Evolutionary conservation across 2,113 vertebrate genomes (phyloP).

Genomic region (Marmota flaviventris): DNA sequence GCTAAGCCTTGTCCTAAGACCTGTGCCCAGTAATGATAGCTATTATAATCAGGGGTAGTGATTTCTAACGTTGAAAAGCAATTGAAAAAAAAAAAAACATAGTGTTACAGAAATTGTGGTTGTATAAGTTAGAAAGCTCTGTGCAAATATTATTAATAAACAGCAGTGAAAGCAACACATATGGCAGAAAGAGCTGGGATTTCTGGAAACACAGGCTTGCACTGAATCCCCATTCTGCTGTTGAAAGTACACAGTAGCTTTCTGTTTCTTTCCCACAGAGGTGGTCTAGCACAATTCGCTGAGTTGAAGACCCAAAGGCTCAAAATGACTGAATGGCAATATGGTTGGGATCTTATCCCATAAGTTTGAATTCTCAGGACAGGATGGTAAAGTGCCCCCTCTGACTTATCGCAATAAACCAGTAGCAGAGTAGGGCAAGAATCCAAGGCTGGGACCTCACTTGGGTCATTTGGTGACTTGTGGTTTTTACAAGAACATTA

Average conservation of each 20-base stretch:
- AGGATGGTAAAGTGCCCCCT: background rate
- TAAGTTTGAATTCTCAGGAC: background rate
- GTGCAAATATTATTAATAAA: conserved; percentile 2
- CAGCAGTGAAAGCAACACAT: background rate
- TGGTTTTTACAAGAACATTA: conserved; percentile 15
- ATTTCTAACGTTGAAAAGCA: conserved; percentile 21
- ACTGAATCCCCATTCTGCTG: background rate
- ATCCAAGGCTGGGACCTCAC: background rate
- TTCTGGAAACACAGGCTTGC: background rate
- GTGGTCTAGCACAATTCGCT: background rate
- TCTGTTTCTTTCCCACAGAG: background rate
- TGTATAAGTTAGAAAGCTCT: background rate
- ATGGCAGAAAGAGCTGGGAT: background rate
- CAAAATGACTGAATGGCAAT: background rate
- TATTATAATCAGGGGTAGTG: background rate
- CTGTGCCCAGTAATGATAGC: background rate
- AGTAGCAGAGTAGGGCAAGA: background rate
- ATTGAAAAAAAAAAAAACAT: background rate
- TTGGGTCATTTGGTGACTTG: background rate
- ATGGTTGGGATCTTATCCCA: background rate
- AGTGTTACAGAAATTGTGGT: background rate
- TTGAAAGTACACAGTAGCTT: background rate
- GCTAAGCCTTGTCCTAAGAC: background rate
- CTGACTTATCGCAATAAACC: background rate
- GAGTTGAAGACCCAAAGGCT: background rate